phyloP scores from a whole-genome alignment of 2,113 vertebrate genomes.

The Chaetops frenatus region DNA sequence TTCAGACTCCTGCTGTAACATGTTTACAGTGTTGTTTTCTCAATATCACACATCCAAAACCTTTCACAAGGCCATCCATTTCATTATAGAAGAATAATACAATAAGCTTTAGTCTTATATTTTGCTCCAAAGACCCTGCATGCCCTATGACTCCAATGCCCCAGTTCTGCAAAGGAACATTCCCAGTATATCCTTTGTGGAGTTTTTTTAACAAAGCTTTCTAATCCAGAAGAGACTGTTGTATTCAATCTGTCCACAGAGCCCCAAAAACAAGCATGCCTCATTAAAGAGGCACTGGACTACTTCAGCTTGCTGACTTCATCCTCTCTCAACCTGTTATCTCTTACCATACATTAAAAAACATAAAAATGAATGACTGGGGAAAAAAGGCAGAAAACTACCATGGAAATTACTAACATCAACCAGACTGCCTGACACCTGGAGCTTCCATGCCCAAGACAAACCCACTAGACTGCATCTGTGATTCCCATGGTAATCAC shows the following conservation, averaged over 20 bases:
- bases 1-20: not conserved
- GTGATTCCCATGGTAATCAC: not conserved
- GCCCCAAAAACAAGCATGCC: not conserved
- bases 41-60: not conserved
- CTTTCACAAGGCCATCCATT: not conserved
- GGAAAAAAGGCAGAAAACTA: not conserved
- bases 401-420: not conserved
- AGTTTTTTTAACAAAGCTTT: not conserved
- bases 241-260: not conserved
- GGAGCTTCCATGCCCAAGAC: not conserved
- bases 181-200: not conserved
- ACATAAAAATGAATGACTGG: fast-evolving
- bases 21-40: not conserved
- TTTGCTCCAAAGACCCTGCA: not conserved
- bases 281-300: not conserved
- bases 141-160: not conserved
- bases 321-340: not conserved
- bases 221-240: not conserved
- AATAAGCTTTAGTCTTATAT: not conserved
- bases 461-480: not conserved
- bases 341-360: not conserved
- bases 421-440: not conserved
- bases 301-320: not conserved
- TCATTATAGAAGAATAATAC: not conserved
- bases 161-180: not conserved